Evolutionary conservation across 1,140 invertebrate genomes (phyloP).

Genomic region (Nymphalis io): DNA sequence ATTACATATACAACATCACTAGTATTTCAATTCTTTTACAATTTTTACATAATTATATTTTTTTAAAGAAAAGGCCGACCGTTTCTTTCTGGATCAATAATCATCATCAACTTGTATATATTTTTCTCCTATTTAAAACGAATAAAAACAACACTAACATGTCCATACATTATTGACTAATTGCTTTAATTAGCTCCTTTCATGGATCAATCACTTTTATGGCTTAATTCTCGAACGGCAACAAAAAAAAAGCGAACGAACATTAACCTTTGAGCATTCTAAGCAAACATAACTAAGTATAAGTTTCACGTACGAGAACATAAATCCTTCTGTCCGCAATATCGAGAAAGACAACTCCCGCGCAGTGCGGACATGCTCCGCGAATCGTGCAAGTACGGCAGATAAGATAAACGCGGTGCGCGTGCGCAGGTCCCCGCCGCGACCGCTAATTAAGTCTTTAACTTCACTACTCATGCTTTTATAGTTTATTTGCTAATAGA

Average conservation of each 20-base stretch:
- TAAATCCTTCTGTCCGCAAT: conserved; percentile 56
- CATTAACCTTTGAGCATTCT: conserved; percentile 21
- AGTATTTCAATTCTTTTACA: too few species aligned
- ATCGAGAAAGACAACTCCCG: conserved; percentile 51
- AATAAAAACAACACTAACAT: not conserved
- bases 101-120: too few species aligned
- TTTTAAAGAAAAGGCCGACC: too few species aligned
- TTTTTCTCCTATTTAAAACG: not conserved
- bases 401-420: conserved; percentile 68
- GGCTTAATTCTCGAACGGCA: not conserved
- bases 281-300: conserved; percentile 29
- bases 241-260: conserved; percentile 23
- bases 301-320: conserved; percentile 49
- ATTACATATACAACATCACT: not conserved
- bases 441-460: conserved; percentile 77
- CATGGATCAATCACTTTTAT: conserved; percentile 7
- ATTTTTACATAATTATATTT: too few species aligned
- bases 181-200: not conserved
- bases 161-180: not conserved
- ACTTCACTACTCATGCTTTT: conserved; percentile 56
- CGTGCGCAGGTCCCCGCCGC: conserved; percentile 61
- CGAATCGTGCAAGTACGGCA: conserved; percentile 55
- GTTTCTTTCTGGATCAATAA: too few species aligned
- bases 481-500: conserved; percentile 63
- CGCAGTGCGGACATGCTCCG: conserved; percentile 50